A percentile compares a stretch with the other conserved stretches of the same genome.
Conservation (phyloP, 2,797 vertebrate genomes). For the Pipistrellus nathusii region DNA sequence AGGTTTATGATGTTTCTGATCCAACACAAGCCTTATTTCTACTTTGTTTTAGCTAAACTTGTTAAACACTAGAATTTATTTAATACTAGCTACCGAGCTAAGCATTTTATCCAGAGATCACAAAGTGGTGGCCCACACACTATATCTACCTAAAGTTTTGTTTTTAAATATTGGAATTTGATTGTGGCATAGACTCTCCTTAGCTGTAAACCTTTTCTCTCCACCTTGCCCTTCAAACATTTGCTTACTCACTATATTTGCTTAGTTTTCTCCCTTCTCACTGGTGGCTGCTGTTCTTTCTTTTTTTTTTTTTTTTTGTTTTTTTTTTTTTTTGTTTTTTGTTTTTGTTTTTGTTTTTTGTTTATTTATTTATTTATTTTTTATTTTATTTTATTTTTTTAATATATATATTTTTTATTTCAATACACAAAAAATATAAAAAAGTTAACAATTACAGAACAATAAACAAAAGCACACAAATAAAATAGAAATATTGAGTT, state of each 20-base stretch:
- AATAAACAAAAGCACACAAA: no score
- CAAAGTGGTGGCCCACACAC: neutral
- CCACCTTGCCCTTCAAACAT: neutral
- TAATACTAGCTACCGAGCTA: neutral
- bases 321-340: no score
- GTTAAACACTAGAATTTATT: neutral
- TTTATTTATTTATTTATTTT: no score
- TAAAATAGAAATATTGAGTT: no score
- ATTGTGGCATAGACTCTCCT: neutral
- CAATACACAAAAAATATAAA: no score
- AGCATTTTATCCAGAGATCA: neutral
- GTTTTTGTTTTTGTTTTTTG: no score
- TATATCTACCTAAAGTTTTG: neutral
- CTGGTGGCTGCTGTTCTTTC: neutral
- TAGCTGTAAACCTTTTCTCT: neutral
- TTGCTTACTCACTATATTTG: neutral
- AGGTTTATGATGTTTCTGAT: neutral
- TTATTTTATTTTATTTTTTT: no score
- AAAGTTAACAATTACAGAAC: no score
- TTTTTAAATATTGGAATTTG: neutral
- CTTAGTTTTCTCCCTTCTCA: neutral
- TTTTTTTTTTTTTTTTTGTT: no score
- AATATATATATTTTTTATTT: no score
- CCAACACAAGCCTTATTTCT: constrained; percentile 16
- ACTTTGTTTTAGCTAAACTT: neutral